Conservation (phyloP, 2,888 invertebrate genomes). For the Pardosa pseudoannulata region DNA sequence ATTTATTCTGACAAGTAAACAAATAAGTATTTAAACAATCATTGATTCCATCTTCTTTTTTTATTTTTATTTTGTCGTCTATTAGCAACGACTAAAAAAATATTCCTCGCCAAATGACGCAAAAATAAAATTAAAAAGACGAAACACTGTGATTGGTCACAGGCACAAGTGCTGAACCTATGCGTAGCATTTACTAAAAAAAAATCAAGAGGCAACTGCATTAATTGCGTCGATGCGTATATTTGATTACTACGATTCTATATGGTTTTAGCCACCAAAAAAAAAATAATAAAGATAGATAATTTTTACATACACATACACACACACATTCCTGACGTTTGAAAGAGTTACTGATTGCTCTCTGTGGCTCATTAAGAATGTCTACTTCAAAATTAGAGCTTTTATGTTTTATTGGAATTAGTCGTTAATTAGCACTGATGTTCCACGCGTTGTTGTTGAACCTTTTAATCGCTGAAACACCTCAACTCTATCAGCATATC, state of each 20-base stretch:
- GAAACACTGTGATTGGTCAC: not conserved
- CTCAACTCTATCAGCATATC: not conserved
- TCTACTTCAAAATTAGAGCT: conserved; percentile 10
- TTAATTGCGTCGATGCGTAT: conserved; percentile 6
- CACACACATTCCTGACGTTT: not conserved
- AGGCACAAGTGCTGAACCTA: not conserved
- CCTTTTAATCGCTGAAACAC: not conserved
- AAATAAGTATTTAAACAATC: not conserved
- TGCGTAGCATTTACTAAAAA: not conserved
- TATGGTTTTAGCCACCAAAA: not conserved
- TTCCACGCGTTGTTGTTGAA: not conserved
- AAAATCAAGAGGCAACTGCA: not conserved
- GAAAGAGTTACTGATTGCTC: not conserved
- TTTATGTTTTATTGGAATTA: not conserved
- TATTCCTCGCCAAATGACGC: not conserved
- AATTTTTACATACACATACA: not conserved
- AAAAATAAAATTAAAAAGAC: too few species aligned
- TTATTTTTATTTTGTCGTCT: not conserved
- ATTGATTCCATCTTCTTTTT: not conserved
- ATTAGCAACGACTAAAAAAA: not conserved
- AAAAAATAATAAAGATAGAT: conserved; percentile 5
- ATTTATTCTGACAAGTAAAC: not conserved
- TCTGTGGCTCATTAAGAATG: not conserved
- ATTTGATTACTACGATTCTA: not conserved
- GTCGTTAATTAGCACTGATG: conserved; percentile 1